Percentiles rank a stretch among this genome's conserved stretches.
Evolutionary conservation across 2,797 vertebrate species (phyloP).

Genomic region (Oceanodroma leucorhoa): DNA sequence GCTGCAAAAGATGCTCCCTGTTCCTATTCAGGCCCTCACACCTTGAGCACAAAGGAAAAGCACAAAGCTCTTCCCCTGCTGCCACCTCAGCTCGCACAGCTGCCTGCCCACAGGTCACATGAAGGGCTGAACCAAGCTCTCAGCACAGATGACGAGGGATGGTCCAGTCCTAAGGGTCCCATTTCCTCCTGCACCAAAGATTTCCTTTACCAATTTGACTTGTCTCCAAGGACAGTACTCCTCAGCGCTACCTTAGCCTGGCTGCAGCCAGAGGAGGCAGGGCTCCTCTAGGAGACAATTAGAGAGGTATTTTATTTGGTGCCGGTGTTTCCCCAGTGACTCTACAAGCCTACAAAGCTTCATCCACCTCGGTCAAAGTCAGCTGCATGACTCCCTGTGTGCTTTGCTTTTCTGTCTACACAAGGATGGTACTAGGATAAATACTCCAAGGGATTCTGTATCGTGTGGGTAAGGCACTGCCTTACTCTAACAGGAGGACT

Average conservation of each 20-base stretch:
- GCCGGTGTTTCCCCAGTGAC: not conserved
- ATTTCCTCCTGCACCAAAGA: not conserved
- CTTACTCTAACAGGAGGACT: not conserved
- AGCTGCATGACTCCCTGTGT: not conserved
- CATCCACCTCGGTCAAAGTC: not conserved
- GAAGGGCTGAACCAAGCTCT: not conserved
- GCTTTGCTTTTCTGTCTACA: not conserved
- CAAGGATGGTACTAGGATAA: not conserved
- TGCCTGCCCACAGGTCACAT: not conserved
- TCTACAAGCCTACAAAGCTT: accelerated
- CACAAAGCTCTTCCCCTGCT: not conserved
- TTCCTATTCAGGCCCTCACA: not conserved
- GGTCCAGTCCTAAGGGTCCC: not conserved
- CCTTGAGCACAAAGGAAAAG: not conserved
- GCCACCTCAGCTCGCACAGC: not conserved
- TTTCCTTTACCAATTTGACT: not conserved
- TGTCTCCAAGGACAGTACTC: not conserved
- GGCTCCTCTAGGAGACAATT: not conserved
- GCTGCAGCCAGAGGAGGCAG: not conserved
- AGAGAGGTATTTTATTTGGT: not conserved
- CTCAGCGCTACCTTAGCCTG: not conserved
- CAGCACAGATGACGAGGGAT: accelerated
- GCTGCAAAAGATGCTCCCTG: not conserved
- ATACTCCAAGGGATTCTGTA: not conserved
- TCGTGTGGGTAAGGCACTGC: not conserved